Evolutionary conservation across 2,888 invertebrate species (phyloP).

Genomic region (Heterodera filipjevi): DNA sequence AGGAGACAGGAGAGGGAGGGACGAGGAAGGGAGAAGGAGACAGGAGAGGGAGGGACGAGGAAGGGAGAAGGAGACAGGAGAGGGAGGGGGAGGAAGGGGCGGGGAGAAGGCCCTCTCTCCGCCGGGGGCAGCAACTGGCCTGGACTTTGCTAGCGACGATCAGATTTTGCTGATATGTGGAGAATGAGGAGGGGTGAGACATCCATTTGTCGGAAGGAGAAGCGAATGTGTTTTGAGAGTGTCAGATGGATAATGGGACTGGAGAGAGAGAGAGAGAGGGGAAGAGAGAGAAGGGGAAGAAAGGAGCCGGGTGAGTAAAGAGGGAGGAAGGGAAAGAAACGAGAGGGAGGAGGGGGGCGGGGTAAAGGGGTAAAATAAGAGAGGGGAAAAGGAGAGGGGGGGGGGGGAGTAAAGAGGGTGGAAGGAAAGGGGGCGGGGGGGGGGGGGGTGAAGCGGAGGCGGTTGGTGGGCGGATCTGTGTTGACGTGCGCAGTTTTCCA

Average conservation of each 20-base stretch:
- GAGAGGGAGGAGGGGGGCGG: no score
- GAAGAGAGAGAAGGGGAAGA: no score
- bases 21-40: background rate
- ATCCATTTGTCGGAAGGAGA: background rate
- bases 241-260: background rate
- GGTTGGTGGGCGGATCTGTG: background rate
- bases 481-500: background rate
- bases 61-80: background rate
- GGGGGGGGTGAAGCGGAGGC: background rate
- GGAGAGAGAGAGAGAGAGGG: no score
- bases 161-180: conserved; percentile 1
- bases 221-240: conserved; percentile 3
- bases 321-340: no score
- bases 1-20: background rate
- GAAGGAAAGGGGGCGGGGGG: background rate
- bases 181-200: background rate
- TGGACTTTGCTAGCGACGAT: background rate
- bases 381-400: background rate
- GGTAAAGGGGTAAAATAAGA: no score
- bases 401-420: background rate
- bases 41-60: background rate
- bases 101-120: background rate
- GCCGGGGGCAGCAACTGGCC: background rate
- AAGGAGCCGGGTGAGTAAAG: no score
- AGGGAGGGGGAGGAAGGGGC: background rate